A percentile compares a stretch with the other conserved stretches of the same genome.
Evolutionary conservation across 2,113 vertebrate species (phyloP).

Genomic region (Bufo gargarizans): DNA sequence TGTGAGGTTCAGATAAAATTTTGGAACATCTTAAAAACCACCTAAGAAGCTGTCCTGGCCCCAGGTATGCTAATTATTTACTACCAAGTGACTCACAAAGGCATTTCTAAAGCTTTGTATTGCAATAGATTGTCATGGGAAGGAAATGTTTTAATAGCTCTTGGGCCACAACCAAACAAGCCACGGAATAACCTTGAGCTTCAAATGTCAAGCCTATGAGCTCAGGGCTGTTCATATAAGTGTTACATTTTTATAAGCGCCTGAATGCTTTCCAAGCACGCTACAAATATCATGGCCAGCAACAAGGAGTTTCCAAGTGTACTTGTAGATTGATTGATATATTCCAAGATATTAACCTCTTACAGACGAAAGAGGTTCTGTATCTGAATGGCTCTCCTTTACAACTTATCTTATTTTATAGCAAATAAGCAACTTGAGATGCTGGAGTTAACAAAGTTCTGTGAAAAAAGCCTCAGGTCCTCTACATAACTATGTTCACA

Average conservation of each 20-base stretch:
- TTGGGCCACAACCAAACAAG: constrained; percentile 40
- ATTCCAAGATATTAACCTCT: constrained; percentile 46
- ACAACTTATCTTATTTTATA: neutral
- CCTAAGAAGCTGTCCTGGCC: neutral
- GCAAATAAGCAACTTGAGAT: neutral
- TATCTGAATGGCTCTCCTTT: neutral
- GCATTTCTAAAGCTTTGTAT: neutral
- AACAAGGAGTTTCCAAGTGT: constrained; percentile 34
- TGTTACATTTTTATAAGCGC: constrained; percentile 54
- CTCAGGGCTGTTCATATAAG: constrained; percentile 53
- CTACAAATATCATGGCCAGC: constrained; percentile 33
- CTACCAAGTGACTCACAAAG: neutral
- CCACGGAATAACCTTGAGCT: constrained; percentile 62
- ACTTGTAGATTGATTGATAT: constrained; percentile 41
- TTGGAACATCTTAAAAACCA: constrained; percentile 13
- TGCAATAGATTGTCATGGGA: constrained; percentile 31
- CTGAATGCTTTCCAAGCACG: constrained; percentile 56
- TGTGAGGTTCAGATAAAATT: constrained; percentile 24
- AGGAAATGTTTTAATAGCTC: constrained; percentile 55
- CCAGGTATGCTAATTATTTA: constrained; percentile 47
- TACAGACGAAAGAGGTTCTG: neutral
- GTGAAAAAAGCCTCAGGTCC: neutral
- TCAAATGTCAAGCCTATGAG: constrained; percentile 43
- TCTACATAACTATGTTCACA: neutral
- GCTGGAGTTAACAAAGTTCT: neutral